A percentile compares a stretch with the other conserved stretches of the same genome.
Evolutionary conservation across 1,140 invertebrate genomes (phyloP).

Genomic region (Leptinotarsa lineolata): DNA sequence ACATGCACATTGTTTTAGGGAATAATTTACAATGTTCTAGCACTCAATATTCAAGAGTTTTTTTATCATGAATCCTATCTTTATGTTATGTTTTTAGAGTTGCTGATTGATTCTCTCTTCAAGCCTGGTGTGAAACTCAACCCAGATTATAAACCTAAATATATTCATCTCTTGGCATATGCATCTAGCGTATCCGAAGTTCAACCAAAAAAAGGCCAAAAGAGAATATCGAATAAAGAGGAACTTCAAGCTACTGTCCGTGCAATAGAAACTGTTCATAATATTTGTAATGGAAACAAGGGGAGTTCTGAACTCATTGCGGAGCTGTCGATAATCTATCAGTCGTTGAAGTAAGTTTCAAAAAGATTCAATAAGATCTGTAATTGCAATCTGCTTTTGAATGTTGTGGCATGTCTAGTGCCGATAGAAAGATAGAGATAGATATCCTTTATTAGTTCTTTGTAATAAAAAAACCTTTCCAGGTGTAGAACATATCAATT

Average conservation of each 20-base stretch:
- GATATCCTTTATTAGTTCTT: no score
- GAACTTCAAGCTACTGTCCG: slow-evolving; percentile 89
- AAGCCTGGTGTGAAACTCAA: slow-evolving; percentile 92
- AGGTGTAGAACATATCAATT: no score
- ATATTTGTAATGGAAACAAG: slow-evolving; percentile 87
- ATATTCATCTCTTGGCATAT: slow-evolving; percentile 94
- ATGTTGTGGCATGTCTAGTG: no score
- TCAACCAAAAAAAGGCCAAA: slow-evolving; percentile 72
- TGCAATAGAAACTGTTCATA: slow-evolving; percentile 93
- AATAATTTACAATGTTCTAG: no score
- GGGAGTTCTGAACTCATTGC: slow-evolving; percentile 91
- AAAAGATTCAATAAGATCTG: background rate
- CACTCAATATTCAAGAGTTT: no score
- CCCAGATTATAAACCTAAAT: slow-evolving; percentile 96
- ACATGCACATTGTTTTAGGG: no score
- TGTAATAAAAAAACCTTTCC: no score
- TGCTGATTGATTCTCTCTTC: slow-evolving; percentile 92
- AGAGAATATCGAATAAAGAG: slow-evolving; percentile 73
- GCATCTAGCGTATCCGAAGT: slow-evolving; percentile 91
- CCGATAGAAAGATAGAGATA: no score
- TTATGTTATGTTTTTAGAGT: slow-evolving; percentile 66
- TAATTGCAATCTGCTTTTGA: no score
- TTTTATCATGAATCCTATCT: background rate
- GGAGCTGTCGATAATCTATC: slow-evolving; percentile 87
- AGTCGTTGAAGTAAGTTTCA: slow-evolving; percentile 77